These are phyloP conservation scores for Aselliscus stoliczkanus DNA, from an alignment of 2,797 vertebrate species.

Conservation along the genomic window DNA sequence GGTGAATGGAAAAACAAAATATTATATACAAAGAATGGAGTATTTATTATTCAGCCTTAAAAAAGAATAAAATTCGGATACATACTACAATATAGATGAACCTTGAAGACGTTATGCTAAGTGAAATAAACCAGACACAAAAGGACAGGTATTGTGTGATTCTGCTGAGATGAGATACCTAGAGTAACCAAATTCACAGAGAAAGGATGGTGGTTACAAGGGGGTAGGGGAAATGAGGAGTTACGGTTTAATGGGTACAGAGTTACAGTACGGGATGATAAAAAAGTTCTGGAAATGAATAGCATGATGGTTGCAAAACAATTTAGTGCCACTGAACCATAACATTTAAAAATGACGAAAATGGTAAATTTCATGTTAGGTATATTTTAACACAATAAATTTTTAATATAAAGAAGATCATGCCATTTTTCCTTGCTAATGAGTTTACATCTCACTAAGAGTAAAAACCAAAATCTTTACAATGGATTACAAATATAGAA, in stretches of 20 bases:
- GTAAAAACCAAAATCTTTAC: not conserved
- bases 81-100: not conserved
- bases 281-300: not conserved
- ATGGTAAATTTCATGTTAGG: not conserved
- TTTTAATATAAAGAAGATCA: not conserved
- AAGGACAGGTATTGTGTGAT: not conserved
- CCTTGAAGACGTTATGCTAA: not conserved
- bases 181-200: not conserved
- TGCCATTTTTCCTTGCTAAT: not conserved
- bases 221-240: not conserved
- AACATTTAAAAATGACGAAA: not conserved
- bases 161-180: not conserved
- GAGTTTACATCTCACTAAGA: not conserved
- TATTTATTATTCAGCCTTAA: not conserved
- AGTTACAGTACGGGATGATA: not conserved
- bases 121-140: not conserved
- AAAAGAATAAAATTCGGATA: not conserved
- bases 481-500: not conserved
- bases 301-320: not conserved
- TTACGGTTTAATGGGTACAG: not conserved
- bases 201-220: not conserved
- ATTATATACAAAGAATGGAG: not conserved
- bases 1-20: not conserved
- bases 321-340: not conserved
- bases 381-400: not conserved